Evolutionary conservation across 2,797 vertebrate genomes (phyloP).

Genomic region (Parambassis ranga): DNA sequence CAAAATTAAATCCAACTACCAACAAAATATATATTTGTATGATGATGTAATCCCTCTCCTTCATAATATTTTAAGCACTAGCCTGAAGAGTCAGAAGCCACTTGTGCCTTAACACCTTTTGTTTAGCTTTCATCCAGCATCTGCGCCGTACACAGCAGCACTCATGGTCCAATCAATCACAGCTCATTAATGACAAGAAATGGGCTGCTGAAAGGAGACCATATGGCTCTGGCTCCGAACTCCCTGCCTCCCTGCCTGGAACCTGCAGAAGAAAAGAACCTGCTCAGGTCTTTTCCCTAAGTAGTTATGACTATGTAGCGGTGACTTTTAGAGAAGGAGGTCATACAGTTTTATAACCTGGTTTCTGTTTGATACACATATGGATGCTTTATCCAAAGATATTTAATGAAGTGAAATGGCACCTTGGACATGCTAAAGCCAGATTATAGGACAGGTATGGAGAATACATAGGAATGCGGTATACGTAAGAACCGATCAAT

Average conservation of each 20-base stretch:
- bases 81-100: slow-evolving; percentile 27
- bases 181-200: slow-evolving; percentile 77
- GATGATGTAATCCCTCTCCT: too few relatives aligned
- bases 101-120: slow-evolving; percentile 33
- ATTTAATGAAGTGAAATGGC: slow-evolving; percentile 6
- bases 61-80: neutral
- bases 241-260: slow-evolving; percentile 35
- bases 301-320: slow-evolving; percentile 14
- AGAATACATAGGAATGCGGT: too few relatives aligned
- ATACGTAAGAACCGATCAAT: too few relatives aligned
- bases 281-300: slow-evolving; percentile 10
- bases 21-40: too few relatives aligned
- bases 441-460: too few relatives aligned
- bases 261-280: slow-evolving; percentile 14
- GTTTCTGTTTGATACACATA: slow-evolving; percentile 35
- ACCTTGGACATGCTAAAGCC: slow-evolving; percentile 6
- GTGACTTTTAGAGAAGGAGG: neutral
- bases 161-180: slow-evolving; percentile 73
- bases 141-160: slow-evolving; percentile 39
- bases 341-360: slow-evolving; percentile 18
- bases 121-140: slow-evolving; percentile 49
- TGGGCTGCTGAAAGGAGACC: slow-evolving; percentile 66
- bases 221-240: slow-evolving; percentile 66
- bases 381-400: slow-evolving; percentile 30
- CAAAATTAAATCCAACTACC: too few relatives aligned